phyloP scores from a whole-genome alignment of 1,140 invertebrate genomes.

The Diplogasteroides magnus region DNA sequence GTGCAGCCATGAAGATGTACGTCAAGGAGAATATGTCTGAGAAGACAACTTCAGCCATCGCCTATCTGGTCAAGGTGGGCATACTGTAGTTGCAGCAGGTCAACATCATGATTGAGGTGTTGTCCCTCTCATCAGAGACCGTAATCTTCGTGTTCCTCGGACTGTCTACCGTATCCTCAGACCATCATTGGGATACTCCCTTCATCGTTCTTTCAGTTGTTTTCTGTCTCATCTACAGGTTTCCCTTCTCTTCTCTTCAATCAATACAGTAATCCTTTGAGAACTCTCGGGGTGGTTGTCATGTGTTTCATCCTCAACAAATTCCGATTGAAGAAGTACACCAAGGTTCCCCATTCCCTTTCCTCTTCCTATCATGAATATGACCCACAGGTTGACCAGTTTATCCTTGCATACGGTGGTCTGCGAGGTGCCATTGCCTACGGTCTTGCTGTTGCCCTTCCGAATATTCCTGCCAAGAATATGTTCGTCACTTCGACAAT shows the following conservation, averaged over 20 bases:
- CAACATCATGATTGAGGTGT: slow-evolving; percentile 64
- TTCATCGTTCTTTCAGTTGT: slow-evolving; percentile 89
- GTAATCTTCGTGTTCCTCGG: slow-evolving; percentile 99
- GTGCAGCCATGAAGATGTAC: slow-evolving; percentile 97
- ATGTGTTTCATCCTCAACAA: slow-evolving; percentile 50
- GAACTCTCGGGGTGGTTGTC: slow-evolving; percentile 61
- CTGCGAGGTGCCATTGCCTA: slow-evolving; percentile 62
- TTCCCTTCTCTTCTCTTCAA: slow-evolving; percentile 16
- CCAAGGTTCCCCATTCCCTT: slow-evolving; percentile 38
- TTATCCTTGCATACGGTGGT: slow-evolving; percentile 62
- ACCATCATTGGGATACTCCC: slow-evolving; percentile 84
- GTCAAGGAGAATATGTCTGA: slow-evolving; percentile 95
- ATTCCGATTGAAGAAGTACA: slow-evolving; percentile 56
- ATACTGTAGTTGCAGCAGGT: background rate
- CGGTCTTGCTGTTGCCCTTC: slow-evolving; percentile 59
- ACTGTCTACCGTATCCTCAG: slow-evolving; percentile 86
- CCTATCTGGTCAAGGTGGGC: slow-evolving; percentile 83
- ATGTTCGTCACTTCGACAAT: slow-evolving; percentile 61
- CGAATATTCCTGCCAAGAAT: slow-evolving; percentile 56
- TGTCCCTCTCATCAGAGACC: slow-evolving; percentile 74
- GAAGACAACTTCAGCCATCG: slow-evolving; percentile 93
- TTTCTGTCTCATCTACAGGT: slow-evolving; percentile 86
- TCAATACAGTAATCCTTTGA: slow-evolving; percentile 2
- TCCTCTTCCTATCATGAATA: background rate
- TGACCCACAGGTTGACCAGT: slow-evolving; percentile 56